Evolutionary conservation across 2,888 invertebrate species (phyloP).

Genomic region (Lysandra coridon): DNA sequence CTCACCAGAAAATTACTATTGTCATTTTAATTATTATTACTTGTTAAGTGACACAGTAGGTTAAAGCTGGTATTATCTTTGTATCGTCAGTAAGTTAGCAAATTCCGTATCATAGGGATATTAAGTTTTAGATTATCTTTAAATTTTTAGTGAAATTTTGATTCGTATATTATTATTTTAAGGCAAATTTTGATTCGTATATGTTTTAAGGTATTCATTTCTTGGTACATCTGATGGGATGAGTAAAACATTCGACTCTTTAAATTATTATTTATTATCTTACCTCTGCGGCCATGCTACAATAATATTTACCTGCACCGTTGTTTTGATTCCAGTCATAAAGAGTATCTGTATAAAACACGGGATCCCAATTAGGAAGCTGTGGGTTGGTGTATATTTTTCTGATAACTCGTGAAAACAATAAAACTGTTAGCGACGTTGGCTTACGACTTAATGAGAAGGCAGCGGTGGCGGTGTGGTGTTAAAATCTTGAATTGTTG

Average conservation of each 20-base stretch:
- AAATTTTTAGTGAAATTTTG: too few species aligned
- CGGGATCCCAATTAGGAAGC: slow-evolving; percentile 25
- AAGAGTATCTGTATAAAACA: slow-evolving; percentile 18
- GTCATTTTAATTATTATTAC: slow-evolving; percentile 23
- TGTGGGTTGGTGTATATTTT: slow-evolving; percentile 40
- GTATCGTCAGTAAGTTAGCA: not conserved
- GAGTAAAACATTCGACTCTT: too few species aligned
- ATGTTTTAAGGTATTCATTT: too few species aligned
- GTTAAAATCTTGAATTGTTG: slow-evolving; percentile 78
- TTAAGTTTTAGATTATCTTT: not conserved
- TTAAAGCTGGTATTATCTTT: not conserved
- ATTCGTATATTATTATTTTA: too few species aligned
- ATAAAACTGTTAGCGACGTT: slow-evolving; percentile 68
- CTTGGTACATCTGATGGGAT: too few species aligned
- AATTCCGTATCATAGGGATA: not conserved
- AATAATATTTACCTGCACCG: not conserved
- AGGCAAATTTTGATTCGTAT: too few species aligned
- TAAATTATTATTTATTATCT: too few species aligned
- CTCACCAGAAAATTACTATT: slow-evolving; percentile 24
- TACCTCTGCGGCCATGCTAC: too few species aligned
- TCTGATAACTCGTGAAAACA: slow-evolving; percentile 59
- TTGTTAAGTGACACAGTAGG: slow-evolving; percentile 19
- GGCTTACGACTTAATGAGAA: slow-evolving; percentile 63
- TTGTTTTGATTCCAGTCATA: slow-evolving; percentile 1
- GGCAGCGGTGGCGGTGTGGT: slow-evolving; percentile 62